Evolutionary conservation across 2,797 vertebrate species (phyloP).

Genomic region (Centropyge bicolor): DNA sequence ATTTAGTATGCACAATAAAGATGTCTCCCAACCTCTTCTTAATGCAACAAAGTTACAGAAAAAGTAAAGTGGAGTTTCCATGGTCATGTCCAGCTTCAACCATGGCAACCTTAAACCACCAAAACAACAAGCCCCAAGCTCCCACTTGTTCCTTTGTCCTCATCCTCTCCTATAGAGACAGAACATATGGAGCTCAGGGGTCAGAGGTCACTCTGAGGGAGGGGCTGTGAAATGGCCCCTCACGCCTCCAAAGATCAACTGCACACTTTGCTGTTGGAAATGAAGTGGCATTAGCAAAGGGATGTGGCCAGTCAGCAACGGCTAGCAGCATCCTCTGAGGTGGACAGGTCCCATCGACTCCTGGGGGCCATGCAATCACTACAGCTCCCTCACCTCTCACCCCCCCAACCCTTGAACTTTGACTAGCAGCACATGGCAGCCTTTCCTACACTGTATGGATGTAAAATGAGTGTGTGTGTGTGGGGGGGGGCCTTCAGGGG

Average conservation of each 20-base stretch:
- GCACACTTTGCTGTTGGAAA: slow-evolving; percentile 42
- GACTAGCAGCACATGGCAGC: slow-evolving; percentile 12
- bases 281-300: neutral
- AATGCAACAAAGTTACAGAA: neutral
- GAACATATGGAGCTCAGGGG: slow-evolving; percentile 63
- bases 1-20: neutral
- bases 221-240: slow-evolving; percentile 35
- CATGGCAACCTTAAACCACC: neutral
- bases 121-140: slow-evolving; percentile 21
- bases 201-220: slow-evolving; percentile 47
- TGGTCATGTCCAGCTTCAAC: slow-evolving; percentile 15
- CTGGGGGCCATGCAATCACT: slow-evolving; percentile 42
- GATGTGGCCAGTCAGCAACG: slow-evolving; percentile 18
- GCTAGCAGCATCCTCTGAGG: slow-evolving; percentile 26
- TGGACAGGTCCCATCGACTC: slow-evolving; percentile 1
- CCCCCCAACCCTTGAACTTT: slow-evolving; percentile 12
- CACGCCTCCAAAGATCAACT: slow-evolving; percentile 22
- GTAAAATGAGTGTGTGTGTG: slow-evolving; percentile 19
- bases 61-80: slow-evolving; percentile 3
- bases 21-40: too few species aligned
- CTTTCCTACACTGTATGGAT: neutral
- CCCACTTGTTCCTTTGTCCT: slow-evolving; percentile 38
- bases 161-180: slow-evolving; percentile 24
- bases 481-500: neutral
- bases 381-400: neutral